Evolutionary conservation across 2,113 vertebrate species (phyloP), one percentile per base, ranked within the genome.

Genomic region (Notarius quadriscutis): DNA sequence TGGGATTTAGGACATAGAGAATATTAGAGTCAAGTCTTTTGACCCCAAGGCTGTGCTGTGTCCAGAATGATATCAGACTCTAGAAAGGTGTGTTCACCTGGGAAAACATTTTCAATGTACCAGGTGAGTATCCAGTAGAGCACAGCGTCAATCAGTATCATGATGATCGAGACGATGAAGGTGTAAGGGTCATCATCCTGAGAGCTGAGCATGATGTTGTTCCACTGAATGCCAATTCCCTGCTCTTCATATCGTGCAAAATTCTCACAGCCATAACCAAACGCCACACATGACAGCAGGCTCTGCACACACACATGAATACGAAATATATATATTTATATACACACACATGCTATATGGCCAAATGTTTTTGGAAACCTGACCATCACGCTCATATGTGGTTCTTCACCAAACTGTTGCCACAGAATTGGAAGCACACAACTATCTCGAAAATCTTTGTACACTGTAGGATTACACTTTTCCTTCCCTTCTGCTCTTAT

Each of bases 71-170:
- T 14, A 58, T 58, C 27, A 80, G 9, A 18, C 20, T 57, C 25
- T 58, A 58, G 12, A 30, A 18, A 34, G 55, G 6, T 22, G 18
- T 41, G 18, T 62, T 84, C 93, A 99, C 98, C 98, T 97, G 98
- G 98, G 86, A 97, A 99, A 85, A 99, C 96, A 1, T 97, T 96
- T 89, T 99, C 98, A 25, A 99, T 97, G 94, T 99, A 99, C 97
- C 98, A 99, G 0, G 98, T 99, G 94, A 99, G 96, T 50, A 96
- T 88, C 67, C 96, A 97, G 82, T 99, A 98, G 0, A 99, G 75
- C 51, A 94, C 87, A 1, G 96, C 90, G 48, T 99, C 98, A 0
- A 97, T 88, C 4, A 99, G 92, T 98, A 99, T 98, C 96, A 99
- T 98, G 90, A 93, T 71, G 34, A 97, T 94, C 0, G 98, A 97